phyloP scores from a whole-genome alignment of 2,797 vertebrate species.

The Brachyrhaphis roseni region DNA sequence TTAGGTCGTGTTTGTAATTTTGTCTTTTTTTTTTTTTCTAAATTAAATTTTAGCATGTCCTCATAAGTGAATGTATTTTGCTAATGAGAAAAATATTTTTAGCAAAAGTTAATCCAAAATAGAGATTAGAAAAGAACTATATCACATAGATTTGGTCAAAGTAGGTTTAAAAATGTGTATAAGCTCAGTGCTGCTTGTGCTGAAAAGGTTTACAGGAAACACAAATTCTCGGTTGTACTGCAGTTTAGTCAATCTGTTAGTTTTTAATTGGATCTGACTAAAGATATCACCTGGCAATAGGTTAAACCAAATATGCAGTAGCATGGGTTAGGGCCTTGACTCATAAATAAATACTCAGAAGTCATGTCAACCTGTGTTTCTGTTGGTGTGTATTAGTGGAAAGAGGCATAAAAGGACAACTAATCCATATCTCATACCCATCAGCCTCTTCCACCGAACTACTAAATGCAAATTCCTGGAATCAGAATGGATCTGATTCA shows the following conservation, averaged over 20 bases:
- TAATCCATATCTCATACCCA: not conserved
- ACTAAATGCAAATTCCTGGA: constrained; percentile 1
- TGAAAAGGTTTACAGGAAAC: not conserved
- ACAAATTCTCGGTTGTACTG: not conserved
- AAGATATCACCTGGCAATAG: not conserved
- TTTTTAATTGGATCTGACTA: not conserved
- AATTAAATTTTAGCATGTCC: not conserved
- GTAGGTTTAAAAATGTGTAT: not conserved
- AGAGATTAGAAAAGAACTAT: not conserved
- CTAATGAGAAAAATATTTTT: not conserved
- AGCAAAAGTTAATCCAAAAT: not conserved
- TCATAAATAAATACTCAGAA: not conserved
- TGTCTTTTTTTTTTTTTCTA: not conserved
- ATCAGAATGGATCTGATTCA: not conserved
- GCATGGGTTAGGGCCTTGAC: not conserved
- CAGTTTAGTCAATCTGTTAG: not conserved
- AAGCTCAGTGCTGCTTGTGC: not conserved
- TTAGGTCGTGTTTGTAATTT: not conserved
- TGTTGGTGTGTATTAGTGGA: not conserved
- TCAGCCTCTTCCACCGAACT: not conserved
- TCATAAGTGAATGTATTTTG: not conserved
- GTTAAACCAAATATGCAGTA: not conserved
- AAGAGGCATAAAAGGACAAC: not conserved
- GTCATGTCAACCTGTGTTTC: not conserved
- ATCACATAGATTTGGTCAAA: not conserved